Percentiles rank a stretch among this genome's conserved stretches.
These are phyloP conservation scores for Hepsetus odoe DNA, from an alignment of 2,113 vertebrate genomes.

Conservation along the genomic window DNA sequence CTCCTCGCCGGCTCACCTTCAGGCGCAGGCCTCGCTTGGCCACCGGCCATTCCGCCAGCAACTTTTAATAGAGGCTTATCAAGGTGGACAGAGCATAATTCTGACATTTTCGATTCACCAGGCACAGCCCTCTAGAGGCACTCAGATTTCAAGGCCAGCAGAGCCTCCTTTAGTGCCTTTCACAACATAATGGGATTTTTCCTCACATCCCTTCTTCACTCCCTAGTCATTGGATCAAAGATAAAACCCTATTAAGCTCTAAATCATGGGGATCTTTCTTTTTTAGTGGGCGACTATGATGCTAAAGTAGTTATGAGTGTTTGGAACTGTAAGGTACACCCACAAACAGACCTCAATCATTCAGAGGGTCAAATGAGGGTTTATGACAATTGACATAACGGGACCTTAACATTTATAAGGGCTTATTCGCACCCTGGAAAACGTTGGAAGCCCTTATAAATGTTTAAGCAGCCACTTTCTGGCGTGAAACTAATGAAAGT, in stretches of 20 bases:
- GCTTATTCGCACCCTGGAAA: too few species aligned
- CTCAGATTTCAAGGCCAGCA: conserved; percentile 37
- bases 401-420: too few species aligned
- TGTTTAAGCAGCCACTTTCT: too few species aligned
- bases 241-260: not conserved
- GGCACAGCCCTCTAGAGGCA: not conserved
- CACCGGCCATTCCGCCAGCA: conserved; percentile 27
- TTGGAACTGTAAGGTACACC: too few species aligned
- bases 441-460: too few species aligned
- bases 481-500: too few species aligned
- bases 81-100: conserved; percentile 39
- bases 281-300: too few species aligned
- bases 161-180: conserved; percentile 17
- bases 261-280: too few species aligned
- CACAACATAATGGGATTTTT: not conserved
- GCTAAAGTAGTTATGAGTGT: too few species aligned
- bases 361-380: too few species aligned
- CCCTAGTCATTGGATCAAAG: conserved; percentile 14
- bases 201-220: not conserved
- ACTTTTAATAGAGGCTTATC: conserved; percentile 60
- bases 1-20: conserved; percentile 34
- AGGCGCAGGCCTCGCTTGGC: conserved; percentile 38
- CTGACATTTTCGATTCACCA: conserved; percentile 57
- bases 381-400: too few species aligned
- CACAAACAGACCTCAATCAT: too few species aligned